These are phyloP conservation scores for Limnephilus marmoratus DNA, from an alignment of 2,888 invertebrate genomes.

Conservation along the genomic window DNA sequence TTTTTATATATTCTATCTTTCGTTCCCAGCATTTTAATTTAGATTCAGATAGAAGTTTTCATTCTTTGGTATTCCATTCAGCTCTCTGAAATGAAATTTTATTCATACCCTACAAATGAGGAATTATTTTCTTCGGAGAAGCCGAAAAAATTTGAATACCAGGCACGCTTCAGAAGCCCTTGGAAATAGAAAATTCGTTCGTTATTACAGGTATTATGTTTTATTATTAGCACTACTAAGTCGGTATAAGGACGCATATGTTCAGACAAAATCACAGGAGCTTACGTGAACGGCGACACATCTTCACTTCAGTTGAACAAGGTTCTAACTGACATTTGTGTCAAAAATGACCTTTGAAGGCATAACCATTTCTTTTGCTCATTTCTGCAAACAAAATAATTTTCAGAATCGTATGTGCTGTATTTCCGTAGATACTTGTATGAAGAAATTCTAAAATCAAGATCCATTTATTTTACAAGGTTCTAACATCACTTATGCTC, in stretches of 20 bases:
- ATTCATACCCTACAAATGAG: conserved; percentile 8
- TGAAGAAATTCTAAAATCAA: no score
- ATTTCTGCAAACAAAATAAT: no score
- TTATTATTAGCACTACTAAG: not conserved
- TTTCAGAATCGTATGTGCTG: no score
- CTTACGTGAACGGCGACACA: no score
- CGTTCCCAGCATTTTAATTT: not conserved
- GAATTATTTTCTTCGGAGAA: not conserved
- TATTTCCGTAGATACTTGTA: no score
- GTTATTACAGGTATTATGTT: not conserved
- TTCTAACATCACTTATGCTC: no score
- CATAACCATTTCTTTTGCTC: no score
- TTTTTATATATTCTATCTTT: not conserved
- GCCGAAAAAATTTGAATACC: not conserved
- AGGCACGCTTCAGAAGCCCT: not conserved
- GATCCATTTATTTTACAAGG: no score
- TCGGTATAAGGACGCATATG: not conserved
- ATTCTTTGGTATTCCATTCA: not conserved
- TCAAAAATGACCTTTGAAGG: no score
- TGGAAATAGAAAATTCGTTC: not conserved
- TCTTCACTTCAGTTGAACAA: no score
- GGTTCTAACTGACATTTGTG: no score
- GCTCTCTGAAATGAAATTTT: conserved; percentile 2
- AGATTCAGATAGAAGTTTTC: not conserved
- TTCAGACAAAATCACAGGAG: no score